Conservation (phyloP, 1,140 invertebrate species). For the Drosophila nasuta region DNA sequence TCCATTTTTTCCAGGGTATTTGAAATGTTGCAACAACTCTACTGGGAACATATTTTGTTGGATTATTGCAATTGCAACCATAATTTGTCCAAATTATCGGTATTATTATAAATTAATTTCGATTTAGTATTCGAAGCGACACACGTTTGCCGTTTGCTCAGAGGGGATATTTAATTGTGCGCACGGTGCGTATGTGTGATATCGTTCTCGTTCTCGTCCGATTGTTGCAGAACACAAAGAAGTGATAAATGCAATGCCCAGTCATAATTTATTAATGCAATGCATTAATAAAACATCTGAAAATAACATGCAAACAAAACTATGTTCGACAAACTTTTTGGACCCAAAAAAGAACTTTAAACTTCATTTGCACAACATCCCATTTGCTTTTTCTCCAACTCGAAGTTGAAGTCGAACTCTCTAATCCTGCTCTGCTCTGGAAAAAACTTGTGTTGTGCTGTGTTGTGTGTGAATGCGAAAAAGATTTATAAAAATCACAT, state of each 20-base stretch:
- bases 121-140: constrained; percentile 15
- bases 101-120: constrained; percentile 73
- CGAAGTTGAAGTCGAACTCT: neutral
- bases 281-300: constrained; percentile 65
- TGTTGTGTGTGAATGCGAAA: constrained; percentile 7
- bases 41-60: neutral
- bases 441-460: constrained; percentile 24
- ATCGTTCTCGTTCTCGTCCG: constrained; percentile 38
- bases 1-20: constrained; percentile 5
- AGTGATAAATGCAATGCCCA: constrained; percentile 60
- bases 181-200: constrained; percentile 68
- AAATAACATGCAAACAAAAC: constrained; percentile 5
- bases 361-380: neutral
- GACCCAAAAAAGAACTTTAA: constrained; percentile 26
- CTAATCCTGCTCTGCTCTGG: constrained; percentile 27
- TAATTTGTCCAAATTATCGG: constrained; percentile 80
- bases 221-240: constrained; percentile 16
- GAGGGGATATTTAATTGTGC: constrained; percentile 34
- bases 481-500: constrained; percentile 7
- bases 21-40: neutral
- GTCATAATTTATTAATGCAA: constrained; percentile 66
- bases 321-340: constrained; percentile 12
- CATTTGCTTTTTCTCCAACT: constrained; percentile 3
- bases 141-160: constrained; percentile 4
- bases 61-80: constrained; percentile 67